phyloP scores from a whole-genome alignment of 1,140 invertebrate species.

The Anastrepha ludens region DNA sequence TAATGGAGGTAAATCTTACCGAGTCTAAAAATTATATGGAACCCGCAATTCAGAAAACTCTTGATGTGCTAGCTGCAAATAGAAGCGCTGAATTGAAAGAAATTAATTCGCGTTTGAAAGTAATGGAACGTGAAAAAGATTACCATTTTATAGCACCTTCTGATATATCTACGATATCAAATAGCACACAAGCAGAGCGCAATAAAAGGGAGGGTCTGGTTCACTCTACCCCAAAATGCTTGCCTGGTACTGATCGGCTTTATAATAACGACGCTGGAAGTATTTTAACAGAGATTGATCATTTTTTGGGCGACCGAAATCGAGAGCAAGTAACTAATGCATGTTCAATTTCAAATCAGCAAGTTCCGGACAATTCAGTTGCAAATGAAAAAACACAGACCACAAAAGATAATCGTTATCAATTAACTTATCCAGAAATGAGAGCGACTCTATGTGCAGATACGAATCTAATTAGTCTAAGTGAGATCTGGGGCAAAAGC shows the following conservation, averaged over 20 bases:
- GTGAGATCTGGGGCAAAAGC: slow-evolving; percentile 77
- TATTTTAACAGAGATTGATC: slow-evolving; percentile 67
- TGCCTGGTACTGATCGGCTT: background rate
- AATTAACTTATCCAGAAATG: background rate
- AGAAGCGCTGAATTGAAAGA: slow-evolving; percentile 69
- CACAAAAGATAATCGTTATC: slow-evolving; percentile 7
- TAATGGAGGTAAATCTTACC: background rate
- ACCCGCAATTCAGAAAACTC: background rate
- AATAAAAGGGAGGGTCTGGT: slow-evolving; percentile 60
- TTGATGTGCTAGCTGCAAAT: slow-evolving; percentile 64
- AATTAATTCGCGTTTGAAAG: slow-evolving; percentile 65
- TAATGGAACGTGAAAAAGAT: slow-evolving; percentile 56
- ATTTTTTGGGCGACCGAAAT: slow-evolving; percentile 61
- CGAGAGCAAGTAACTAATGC: slow-evolving; percentile 62
- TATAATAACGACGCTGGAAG: slow-evolving; percentile 61
- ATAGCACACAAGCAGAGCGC: slow-evolving; percentile 36
- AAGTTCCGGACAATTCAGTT: too few relatives aligned
- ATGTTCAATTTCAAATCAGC: background rate
- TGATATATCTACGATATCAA: slow-evolving; percentile 69
- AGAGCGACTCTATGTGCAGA: slow-evolving; percentile 37
- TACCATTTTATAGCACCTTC: slow-evolving; percentile 60
- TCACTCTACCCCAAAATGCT: slow-evolving; percentile 68
- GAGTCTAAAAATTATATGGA: background rate
- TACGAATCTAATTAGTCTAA: slow-evolving; percentile 74
- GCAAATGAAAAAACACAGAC: background rate